These are phyloP conservation scores for Polia nebulosa DNA, from an alignment of 2,888 invertebrate species.

Conservation along the genomic window DNA sequence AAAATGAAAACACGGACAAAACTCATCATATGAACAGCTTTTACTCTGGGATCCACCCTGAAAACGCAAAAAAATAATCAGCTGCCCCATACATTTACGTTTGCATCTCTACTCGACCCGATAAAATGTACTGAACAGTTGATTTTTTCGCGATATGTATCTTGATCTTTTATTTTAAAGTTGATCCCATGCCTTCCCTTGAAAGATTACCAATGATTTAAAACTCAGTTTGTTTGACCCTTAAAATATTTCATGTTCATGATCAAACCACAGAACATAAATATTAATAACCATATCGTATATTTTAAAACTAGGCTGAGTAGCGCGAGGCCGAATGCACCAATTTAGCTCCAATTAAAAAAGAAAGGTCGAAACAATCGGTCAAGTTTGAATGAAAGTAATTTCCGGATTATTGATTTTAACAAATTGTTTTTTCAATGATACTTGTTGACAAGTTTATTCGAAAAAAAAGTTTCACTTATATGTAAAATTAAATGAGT, in stretches of 20 bases:
- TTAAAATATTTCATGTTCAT: slow-evolving; percentile 11
- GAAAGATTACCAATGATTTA: background rate
- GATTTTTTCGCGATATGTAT: too few species aligned
- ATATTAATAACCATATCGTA: slow-evolving; percentile 10
- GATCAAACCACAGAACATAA: slow-evolving; percentile 1
- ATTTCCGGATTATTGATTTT: slow-evolving; percentile 42
- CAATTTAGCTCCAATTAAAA: slow-evolving; percentile 42
- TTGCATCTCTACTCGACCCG: too few species aligned
- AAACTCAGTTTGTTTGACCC: background rate
- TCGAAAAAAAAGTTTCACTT: background rate
- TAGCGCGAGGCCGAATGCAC: slow-evolving; percentile 32
- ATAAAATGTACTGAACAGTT: too few species aligned
- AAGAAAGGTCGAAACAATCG: slow-evolving; percentile 48
- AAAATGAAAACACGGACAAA: too few species aligned
- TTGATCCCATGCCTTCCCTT: too few species aligned
- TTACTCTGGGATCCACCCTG: too few species aligned
- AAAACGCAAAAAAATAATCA: too few species aligned
- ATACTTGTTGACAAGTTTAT: background rate
- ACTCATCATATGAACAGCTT: too few species aligned
- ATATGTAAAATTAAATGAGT: too few species aligned
- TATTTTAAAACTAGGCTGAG: slow-evolving; percentile 16
- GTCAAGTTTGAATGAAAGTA: slow-evolving; percentile 51
- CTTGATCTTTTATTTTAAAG: too few species aligned
- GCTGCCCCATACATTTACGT: too few species aligned
- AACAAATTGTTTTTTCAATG: slow-evolving; percentile 27